phyloP scores from a whole-genome alignment of 2,888 invertebrate species.

The Iphiclides podalirius region DNA sequence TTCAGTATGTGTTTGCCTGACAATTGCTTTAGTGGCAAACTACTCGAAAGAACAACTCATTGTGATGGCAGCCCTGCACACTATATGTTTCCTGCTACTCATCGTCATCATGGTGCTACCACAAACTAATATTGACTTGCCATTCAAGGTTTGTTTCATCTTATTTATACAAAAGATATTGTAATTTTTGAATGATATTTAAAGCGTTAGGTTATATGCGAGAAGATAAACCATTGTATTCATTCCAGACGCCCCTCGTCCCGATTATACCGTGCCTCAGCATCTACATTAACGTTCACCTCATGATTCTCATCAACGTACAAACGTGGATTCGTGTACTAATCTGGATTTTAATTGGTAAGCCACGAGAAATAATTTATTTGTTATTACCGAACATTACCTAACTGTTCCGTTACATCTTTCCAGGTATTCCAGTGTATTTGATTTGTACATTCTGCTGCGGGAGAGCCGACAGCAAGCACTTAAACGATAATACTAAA shows the following conservation, averaged over 20 bases:
- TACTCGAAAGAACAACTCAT: slow-evolving; percentile 37
- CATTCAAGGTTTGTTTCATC: slow-evolving; percentile 58
- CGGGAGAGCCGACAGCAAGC: slow-evolving; percentile 39
- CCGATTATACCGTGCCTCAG: slow-evolving; percentile 91
- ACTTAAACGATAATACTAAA: slow-evolving; percentile 40
- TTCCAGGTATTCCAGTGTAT: slow-evolving; percentile 64
- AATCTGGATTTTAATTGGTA: slow-evolving; percentile 90
- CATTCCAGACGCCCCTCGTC: slow-evolving; percentile 87
- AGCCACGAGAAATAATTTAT: too few relatives aligned
- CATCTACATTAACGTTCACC: slow-evolving; percentile 89
- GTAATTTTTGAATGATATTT: too few relatives aligned
- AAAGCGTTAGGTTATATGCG: too few relatives aligned
- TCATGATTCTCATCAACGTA: slow-evolving; percentile 89
- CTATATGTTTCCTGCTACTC: slow-evolving; percentile 41
- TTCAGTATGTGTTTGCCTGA: slow-evolving; percentile 49
- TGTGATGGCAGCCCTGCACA: slow-evolving; percentile 43
- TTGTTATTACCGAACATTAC: background rate
- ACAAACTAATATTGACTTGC: slow-evolving; percentile 41
- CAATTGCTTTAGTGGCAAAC: slow-evolving; percentile 41
- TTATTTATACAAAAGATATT: too few relatives aligned
- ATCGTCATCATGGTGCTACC: slow-evolving; percentile 61
- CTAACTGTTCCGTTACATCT: slow-evolving; percentile 22
- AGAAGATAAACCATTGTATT: too few relatives aligned
- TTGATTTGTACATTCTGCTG: slow-evolving; percentile 55
- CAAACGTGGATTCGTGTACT: slow-evolving; percentile 92